Evolutionary conservation across 2,797 vertebrate species (phyloP).

Genomic region (Scyliorhinus canicula): DNA sequence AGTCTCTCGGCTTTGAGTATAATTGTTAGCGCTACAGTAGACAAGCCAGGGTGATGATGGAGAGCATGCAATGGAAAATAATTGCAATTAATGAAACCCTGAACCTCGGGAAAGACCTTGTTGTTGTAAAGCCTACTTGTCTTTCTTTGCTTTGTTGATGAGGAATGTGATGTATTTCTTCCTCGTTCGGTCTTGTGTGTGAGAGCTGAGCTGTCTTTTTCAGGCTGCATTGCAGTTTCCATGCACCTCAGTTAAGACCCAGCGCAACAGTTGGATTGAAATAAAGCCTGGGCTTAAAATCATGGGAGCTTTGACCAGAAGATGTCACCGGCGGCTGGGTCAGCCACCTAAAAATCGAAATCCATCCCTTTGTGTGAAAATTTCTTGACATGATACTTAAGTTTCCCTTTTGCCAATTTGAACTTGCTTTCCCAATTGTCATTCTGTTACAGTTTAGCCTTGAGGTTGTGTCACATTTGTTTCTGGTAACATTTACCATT

Average conservation of each 20-base stretch:
- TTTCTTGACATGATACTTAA: background rate
- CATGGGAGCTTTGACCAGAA: too few relatives aligned
- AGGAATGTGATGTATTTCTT: too few relatives aligned
- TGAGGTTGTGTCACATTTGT: too few relatives aligned
- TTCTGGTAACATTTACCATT: background rate
- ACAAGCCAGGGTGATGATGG: too few relatives aligned
- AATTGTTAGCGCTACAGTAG: too few relatives aligned
- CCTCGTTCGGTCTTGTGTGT: too few relatives aligned
- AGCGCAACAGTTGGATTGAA: background rate
- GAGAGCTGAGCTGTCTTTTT: background rate
- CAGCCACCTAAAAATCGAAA: background rate
- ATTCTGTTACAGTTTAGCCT: background rate
- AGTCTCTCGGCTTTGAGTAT: too few relatives aligned
- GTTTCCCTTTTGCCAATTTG: background rate
- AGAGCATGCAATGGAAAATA: too few relatives aligned
- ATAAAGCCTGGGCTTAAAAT: background rate
- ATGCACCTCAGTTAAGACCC: background rate
- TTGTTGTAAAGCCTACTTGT: too few relatives aligned
- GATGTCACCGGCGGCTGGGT: background rate
- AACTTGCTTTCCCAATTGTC: background rate
- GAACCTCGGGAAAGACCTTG: too few relatives aligned
- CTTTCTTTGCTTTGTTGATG: too few relatives aligned
- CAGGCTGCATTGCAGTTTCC: background rate
- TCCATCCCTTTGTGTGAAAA: background rate
- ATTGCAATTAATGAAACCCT: too few relatives aligned